A percentile compares a stretch with the other conserved stretches of the same genome.
phyloP scores from a whole-genome alignment of 2,888 invertebrate species.

The Dione vanillae region DNA sequence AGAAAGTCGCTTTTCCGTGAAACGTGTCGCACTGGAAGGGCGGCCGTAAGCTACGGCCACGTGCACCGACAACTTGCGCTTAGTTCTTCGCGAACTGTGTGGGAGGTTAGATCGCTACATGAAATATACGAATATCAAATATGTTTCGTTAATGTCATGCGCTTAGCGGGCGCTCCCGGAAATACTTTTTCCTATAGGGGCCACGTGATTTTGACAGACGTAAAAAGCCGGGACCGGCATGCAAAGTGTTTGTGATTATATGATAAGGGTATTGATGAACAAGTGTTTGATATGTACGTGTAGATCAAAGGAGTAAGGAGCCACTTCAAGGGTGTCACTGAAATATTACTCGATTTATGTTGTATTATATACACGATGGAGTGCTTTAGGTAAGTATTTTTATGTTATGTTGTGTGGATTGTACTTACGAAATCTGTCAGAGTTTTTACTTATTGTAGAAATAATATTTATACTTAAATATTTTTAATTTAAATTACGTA shows the following conservation, averaged over 20 bases:
- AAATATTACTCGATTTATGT: slow-evolving; percentile 54
- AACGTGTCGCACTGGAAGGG: slow-evolving; percentile 75
- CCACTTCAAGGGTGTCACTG: slow-evolving; percentile 47
- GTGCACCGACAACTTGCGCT: slow-evolving; percentile 82
- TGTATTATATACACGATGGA: slow-evolving; percentile 61
- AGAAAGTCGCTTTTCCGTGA: slow-evolving; percentile 77
- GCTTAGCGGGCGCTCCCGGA: slow-evolving; percentile 68
- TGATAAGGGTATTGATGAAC: slow-evolving; percentile 54
- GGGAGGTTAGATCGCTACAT: slow-evolving; percentile 82
- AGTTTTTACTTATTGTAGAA: not conserved
- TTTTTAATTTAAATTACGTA: too few relatives aligned
- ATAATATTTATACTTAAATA: not conserved
- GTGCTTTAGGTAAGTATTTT: slow-evolving; percentile 63
- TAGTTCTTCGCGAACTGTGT: slow-evolving; percentile 83
- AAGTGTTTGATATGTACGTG: slow-evolving; percentile 58
- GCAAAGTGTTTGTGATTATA: slow-evolving; percentile 67
- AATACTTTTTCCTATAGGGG: slow-evolving; percentile 65
- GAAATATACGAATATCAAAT: slow-evolving; percentile 65
- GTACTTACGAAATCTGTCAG: not conserved
- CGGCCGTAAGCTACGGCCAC: slow-evolving; percentile 82
- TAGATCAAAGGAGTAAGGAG: slow-evolving; percentile 57
- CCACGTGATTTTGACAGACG: slow-evolving; percentile 81
- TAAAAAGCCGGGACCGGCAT: slow-evolving; percentile 64
- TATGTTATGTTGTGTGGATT: not conserved
- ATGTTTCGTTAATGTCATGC: slow-evolving; percentile 76